Evolutionary conservation across 1,140 invertebrate species (phyloP), one percentile per base, ranked within the genome.

Genomic region (Grapholita molesta): DNA sequence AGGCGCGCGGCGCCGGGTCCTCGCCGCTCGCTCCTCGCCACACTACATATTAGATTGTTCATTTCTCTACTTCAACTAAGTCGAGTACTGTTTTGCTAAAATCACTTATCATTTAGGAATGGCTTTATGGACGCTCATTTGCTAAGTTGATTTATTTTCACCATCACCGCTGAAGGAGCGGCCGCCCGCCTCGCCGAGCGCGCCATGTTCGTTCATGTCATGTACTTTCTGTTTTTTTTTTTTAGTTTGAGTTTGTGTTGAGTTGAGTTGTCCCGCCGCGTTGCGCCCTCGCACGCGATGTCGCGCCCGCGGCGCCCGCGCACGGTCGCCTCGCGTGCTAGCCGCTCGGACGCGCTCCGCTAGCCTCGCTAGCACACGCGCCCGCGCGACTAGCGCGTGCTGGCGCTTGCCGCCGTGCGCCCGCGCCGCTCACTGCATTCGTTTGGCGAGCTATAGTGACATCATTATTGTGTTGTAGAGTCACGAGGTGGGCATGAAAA

Each of bases 401-500:
- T 35, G 52, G 64, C 74, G 79, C 80, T 75, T n/a, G 7, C 48
- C 18, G 5, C 42, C 28, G 25, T 32, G 30, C 42, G 21, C 42
- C 25, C 77, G 78, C 84, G 82, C 77, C 79, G 82, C 80, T 82
- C 81, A 77, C 82, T 76, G 83, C 86, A 83, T 85, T 82, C 79
- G 78, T 84, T 84, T 88, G 85, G 86, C 86, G 86, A 89, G 88
- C 88, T 91, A 91, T 91, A 90, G 89, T 90, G 89, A 92, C 92
- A 89, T 92, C 90, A 90, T 92, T 91, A 85, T 92, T 94, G 93
- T 94, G 88, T 94, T 96, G 94, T 97, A 97, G 96, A 97, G 96
- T 95, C 96, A 97, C 94, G 96, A 97, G 94, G 96, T 97, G 92
- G 96, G 96, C 94, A 97, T 97, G 96, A 97, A 96, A 96, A 95